These are phyloP conservation scores for Menura novaehollandiae DNA, from an alignment of 2,113 vertebrate species.

Conservation along the genomic window DNA sequence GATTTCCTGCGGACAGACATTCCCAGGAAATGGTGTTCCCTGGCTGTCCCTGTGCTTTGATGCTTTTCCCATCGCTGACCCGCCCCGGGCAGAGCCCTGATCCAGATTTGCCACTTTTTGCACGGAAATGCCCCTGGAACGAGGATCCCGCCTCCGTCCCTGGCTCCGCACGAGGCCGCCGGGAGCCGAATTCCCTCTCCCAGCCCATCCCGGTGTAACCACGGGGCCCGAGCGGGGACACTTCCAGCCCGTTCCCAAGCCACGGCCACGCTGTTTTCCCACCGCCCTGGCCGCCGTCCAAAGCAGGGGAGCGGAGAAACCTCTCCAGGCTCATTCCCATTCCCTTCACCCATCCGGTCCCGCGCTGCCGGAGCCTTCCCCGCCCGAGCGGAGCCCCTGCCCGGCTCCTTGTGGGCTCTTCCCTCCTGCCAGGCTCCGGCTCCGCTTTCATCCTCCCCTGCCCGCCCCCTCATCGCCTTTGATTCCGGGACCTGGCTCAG, in stretches of 20 bases:
- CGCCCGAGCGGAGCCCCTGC: neutral
- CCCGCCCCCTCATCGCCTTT: constrained; percentile 30
- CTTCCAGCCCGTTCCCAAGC: neutral
- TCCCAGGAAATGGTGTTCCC: neutral
- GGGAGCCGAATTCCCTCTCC: neutral
- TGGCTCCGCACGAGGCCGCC: neutral
- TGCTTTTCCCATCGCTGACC: neutral
- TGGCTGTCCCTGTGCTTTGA: neutral
- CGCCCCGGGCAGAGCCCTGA: neutral
- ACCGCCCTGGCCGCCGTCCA: neutral
- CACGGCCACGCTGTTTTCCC: neutral
- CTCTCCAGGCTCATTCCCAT: constrained; percentile 23
- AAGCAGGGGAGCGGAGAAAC: neutral
- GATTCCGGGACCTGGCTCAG: constrained; percentile 17
- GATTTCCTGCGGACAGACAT: neutral
- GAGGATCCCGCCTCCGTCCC: neutral
- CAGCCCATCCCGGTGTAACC: neutral
- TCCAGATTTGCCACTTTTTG: neutral
- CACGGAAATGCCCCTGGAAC: neutral
- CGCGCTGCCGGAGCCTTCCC: neutral
- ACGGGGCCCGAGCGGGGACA: neutral
- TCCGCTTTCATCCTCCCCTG: constrained; percentile 22
- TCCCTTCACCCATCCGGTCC: neutral
- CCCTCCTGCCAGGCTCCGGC: constrained; percentile 14
- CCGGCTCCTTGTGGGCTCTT: constrained; percentile 16